Conservation (phyloP, 92 coral and sea anemone species). For the Porites evermanni region DNA sequence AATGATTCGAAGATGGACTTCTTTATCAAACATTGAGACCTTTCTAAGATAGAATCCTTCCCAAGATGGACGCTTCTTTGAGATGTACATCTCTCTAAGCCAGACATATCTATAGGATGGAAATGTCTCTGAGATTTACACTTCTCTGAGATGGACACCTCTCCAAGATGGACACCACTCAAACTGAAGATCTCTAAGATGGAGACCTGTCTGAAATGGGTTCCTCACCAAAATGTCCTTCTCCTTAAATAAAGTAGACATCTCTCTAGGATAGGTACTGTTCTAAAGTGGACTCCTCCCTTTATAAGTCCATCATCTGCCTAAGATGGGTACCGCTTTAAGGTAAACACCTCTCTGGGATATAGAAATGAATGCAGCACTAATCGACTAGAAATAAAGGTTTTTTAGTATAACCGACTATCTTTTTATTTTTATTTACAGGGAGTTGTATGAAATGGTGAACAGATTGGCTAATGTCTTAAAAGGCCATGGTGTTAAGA, state of each 20-base stretch:
- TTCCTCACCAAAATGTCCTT: no score
- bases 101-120: neutral
- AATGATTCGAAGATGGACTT: neutral
- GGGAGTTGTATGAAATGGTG: slow-evolving; percentile 93
- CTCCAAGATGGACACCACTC: neutral
- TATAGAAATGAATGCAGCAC: no score
- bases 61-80: neutral
- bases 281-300: no score
- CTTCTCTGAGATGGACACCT: neutral
- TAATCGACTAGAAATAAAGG: no score
- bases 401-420: no score
- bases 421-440: slow-evolving; percentile 19
- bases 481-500: slow-evolving; percentile 91
- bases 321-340: neutral
- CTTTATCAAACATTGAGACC: neutral
- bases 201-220: no score
- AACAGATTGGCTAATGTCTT: slow-evolving; percentile 90
- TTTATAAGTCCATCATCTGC: no score
- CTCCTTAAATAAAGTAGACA: no score
- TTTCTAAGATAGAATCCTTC: neutral
- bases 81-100: neutral
- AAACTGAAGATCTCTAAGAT: no score
- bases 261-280: no score
- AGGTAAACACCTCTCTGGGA: neutral
- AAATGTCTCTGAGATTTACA: neutral